Base-by-base conservation (phyloP, 2,113 vertebrate genomes). In the Lates calcarifer region DNA sequence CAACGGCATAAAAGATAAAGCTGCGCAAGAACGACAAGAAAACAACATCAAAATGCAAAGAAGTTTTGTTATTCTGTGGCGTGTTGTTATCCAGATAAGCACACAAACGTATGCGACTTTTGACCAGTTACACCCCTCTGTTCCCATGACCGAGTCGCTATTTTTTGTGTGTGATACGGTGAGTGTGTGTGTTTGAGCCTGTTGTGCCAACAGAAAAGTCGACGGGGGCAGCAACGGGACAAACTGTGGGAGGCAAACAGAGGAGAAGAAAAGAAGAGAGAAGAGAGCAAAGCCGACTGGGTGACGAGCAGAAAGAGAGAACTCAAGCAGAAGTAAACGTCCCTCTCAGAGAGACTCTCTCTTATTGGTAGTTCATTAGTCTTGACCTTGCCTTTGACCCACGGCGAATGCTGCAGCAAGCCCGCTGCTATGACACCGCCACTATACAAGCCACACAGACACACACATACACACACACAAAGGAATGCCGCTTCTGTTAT, bases 401-500 rank as follows among this genome's bases (percentile, higher is more conserved):
- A 33, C 33, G 28, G 84, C 17, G 24, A 89, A 89, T 67, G 71
- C 58, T 79, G 75, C 60, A n/a, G 80, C 79, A 61, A 85, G 71
- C 84, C 65, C 51, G 69, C 61, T 53, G 75, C 87, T 77, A 87
- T 76, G 76, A 89, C 73, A 84, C 82, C n/a, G 15, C 75, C 60
- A 20, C 76, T 58, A 41, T 63, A 47, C 67, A 70, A 26, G 35
- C 26, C 65, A 65, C 43, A 81, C 71, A 73, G 73, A 60, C 71
- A 76, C 77, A 65, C 74, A 49, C 33, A 67, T 51, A 79, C 71
- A 80, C 75, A 72, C 64, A 82, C 66, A 77, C 66, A 64, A 18
- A 84, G 83, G 84, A 92, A 92, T 87, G 85, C 72, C 80, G 70
- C 87, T 77, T 81, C 87, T 89, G 89, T 87, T 91, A 83, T 91